Evolutionary conservation across 2,888 invertebrate species (phyloP).

Genomic region (Drosophila sordidula): DNA sequence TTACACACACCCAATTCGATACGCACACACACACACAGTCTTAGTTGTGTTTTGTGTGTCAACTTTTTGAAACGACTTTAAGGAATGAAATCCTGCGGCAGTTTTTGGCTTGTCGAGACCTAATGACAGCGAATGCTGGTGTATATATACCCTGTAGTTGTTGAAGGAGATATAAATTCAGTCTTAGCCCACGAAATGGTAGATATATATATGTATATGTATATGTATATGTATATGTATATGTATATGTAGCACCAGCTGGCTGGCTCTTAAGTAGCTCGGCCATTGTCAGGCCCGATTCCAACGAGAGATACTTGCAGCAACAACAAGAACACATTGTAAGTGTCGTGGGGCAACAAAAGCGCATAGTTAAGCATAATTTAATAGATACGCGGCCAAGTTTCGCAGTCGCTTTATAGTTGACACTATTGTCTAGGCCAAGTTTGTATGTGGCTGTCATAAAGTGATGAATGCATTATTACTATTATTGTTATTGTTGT

Average conservation of each 20-base stretch:
- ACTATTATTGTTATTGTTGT: constrained; percentile 53
- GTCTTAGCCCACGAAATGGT: constrained; percentile 15
- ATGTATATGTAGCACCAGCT: constrained; percentile 10
- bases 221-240: too few relatives aligned
- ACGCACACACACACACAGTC: too few relatives aligned
- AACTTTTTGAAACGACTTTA: too few relatives aligned
- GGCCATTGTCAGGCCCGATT: constrained; percentile 57
- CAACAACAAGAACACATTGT: constrained; percentile 34
- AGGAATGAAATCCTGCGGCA: too few relatives aligned
- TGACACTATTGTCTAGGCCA: constrained; percentile 79
- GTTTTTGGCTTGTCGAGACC: neutral
- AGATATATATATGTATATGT: neutral
- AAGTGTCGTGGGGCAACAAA: constrained; percentile 60
- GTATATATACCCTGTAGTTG: constrained; percentile 1
- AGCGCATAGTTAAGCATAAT: constrained; percentile 78
- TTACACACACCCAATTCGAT: constrained; percentile 3
- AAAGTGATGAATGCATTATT: constrained; percentile 79
- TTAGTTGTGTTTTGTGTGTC: too few relatives aligned
- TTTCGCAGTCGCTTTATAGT: constrained; percentile 69
- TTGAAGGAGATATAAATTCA: constrained; percentile 18
- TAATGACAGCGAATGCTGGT: too few relatives aligned
- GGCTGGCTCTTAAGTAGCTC: constrained; percentile 58
- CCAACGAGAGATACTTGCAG: constrained; percentile 25
- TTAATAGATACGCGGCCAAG: constrained; percentile 73
- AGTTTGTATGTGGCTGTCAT: constrained; percentile 76